These are phyloP conservation scores for Syrrhaptes paradoxus DNA, from an alignment of 2,113 vertebrate species.

Conservation along the genomic window DNA sequence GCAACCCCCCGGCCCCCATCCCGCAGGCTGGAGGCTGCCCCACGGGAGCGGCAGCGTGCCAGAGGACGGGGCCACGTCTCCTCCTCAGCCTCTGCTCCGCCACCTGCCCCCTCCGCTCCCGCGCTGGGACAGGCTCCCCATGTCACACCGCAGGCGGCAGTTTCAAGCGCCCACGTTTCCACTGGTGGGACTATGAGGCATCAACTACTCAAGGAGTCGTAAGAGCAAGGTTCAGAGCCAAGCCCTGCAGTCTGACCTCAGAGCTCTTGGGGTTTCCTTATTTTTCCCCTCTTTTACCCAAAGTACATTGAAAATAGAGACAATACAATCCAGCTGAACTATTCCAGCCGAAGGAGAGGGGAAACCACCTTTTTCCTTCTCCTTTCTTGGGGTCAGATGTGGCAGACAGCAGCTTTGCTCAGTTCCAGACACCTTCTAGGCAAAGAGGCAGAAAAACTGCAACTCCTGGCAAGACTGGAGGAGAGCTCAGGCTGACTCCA, in stretches of 20 bases:
- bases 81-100: too few species aligned
- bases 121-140: too few species aligned
- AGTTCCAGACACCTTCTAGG: background rate
- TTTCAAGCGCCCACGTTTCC: background rate
- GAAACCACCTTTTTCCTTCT: background rate
- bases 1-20: too few species aligned
- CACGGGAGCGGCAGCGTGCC: too few species aligned
- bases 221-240: background rate
- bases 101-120: too few species aligned
- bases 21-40: too few species aligned
- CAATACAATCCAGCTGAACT: background rate
- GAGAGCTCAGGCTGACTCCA: background rate
- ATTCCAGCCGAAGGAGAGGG: background rate
- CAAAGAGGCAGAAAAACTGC: background rate
- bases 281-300: background rate
- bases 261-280: background rate
- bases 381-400: background rate
- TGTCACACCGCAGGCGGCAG: fast-evolving
- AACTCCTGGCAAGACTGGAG: background rate
- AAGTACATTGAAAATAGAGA: background rate
- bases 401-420: background rate
- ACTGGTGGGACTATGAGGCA: background rate
- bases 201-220: background rate
- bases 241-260: background rate
- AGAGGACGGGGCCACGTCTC: too few species aligned